Base-by-base conservation (phyloP, 2,888 invertebrate genomes). In the Ennomos quercinarius region DNA sequence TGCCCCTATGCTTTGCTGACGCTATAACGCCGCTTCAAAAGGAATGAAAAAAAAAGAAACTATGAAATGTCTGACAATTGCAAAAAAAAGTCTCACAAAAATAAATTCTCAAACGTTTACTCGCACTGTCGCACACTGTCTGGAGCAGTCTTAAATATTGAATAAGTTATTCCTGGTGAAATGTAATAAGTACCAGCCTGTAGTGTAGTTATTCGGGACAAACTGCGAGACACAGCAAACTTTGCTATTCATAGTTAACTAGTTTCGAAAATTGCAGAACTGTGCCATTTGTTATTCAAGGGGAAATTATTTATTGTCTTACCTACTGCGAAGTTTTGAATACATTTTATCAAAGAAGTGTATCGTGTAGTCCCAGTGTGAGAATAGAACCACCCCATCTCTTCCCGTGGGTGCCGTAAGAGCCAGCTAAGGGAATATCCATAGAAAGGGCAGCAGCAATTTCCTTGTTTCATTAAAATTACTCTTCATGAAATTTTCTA, bases 221-320 rank as follows among this genome's bases (percentile, higher is more conserved):
- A 58, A 53, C 48, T 49, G 43, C 51, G 53, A 49, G 53, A 53
- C 52, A 48, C 47, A 34, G 37, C 40, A 12, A 53, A 58, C 52
- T 53, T 53, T 36, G 37, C 48, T 53, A 52, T 57, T 53, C 53
- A 58, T 49, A 49, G 48, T 58, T 47, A 52, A 47, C 46, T 57
- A 48, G 52, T 58, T 49, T 10, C 48, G 40, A 53, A 58, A 53
- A 43, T 52, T 53, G 52, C 53, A 45, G 40, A 34, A 35, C 48
- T 38, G 38, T 35, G 39, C 27, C 40, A 40, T 53, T 53, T 49
- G 53, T 48, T 58, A 44, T 53, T 43, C 44, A 42, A 53, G 17
- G 48, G 9, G 11, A 35, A 45, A 47, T 52, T 11, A 52, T 52
- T 57, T 47, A 52, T 17, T 34, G 35, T 1, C 10, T 35, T 36